These are phyloP conservation scores for Chelonoidis abingdonii DNA, from an alignment of 2,113 vertebrate genomes.

Conservation along the genomic window DNA sequence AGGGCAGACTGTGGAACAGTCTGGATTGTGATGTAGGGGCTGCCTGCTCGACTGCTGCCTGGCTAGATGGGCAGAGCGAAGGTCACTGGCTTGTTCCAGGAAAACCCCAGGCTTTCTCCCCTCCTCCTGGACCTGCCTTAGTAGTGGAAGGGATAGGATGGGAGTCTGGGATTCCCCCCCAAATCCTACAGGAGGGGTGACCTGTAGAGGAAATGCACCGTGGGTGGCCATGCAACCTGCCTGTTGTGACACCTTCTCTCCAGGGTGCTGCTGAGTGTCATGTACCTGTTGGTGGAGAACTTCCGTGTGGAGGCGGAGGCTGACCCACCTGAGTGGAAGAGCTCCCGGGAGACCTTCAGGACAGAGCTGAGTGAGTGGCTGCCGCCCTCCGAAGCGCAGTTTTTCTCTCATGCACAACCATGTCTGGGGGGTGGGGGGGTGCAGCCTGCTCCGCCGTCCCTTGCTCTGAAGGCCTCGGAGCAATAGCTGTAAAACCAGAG, in stretches of 20 bases:
- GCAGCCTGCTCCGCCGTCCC: background rate
- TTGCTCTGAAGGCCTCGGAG: background rate
- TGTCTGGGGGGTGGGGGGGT: background rate
- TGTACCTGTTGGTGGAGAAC: conserved; percentile 98
- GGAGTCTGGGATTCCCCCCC: background rate
- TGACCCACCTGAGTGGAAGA: conserved; percentile 86
- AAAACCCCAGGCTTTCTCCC: background rate
- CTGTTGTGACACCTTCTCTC: rapidly evolving
- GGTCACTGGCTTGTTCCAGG: background rate
- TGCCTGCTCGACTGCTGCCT: background rate
- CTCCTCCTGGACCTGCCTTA: background rate
- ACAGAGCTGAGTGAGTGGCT: conserved; percentile 88
- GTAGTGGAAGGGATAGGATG: background rate
- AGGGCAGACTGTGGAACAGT: too few relatives aligned
- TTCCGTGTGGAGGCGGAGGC: conserved; percentile 84
- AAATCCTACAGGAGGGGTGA: background rate
- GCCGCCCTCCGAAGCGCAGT: background rate
- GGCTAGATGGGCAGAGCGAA: background rate
- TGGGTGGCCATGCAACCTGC: rapidly evolving
- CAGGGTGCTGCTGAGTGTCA: conserved; percentile 95
- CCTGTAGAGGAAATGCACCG: background rate
- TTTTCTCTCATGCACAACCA: background rate
- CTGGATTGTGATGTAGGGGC: background rate
- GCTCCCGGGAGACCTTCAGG: conserved; percentile 88
- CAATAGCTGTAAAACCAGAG: background rate